A percentile compares a stretch with the other conserved stretches of the same genome.
These are phyloP conservation scores for Potorous gilbertii DNA, from an alignment of 2,797 vertebrate genomes.

Conservation along the genomic window DNA sequence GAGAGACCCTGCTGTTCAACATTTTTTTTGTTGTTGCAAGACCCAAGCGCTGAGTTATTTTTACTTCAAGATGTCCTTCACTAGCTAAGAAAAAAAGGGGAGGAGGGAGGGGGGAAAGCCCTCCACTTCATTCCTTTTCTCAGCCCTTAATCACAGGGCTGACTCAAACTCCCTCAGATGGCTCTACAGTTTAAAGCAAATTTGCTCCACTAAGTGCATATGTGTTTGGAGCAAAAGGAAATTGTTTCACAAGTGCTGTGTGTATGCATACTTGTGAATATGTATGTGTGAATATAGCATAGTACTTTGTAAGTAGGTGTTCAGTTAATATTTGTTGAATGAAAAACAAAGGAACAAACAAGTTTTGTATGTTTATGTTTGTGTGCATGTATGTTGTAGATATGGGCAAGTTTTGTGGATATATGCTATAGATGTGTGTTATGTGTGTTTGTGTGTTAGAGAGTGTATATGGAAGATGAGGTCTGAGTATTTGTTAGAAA, in stretches of 20 bases:
- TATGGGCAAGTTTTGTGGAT: neutral
- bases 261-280: neutral
- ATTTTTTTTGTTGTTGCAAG: neutral
- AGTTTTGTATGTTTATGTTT: neutral
- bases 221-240: neutral
- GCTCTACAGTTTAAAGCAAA: neutral
- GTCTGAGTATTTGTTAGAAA: neutral
- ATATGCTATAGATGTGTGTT: neutral
- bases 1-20: neutral
- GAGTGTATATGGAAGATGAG: neutral
- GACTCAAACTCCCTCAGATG: neutral
- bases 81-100: neutral
- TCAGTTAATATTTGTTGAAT: neutral
- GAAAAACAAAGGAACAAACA: neutral
- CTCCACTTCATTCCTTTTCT: constrained; percentile 24
- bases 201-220: neutral
- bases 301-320: neutral
- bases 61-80: constrained; percentile 50
- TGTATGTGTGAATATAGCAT: too few species aligned
- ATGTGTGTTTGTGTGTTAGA: neutral
- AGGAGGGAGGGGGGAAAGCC: neutral
- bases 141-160: constrained; percentile 8
- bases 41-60: constrained; percentile 21
- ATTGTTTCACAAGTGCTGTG: neutral
- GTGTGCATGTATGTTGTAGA: neutral